Evolutionary conservation across 2,888 invertebrate species (phyloP).

Genomic region (Drosophila stalkeri): DNA sequence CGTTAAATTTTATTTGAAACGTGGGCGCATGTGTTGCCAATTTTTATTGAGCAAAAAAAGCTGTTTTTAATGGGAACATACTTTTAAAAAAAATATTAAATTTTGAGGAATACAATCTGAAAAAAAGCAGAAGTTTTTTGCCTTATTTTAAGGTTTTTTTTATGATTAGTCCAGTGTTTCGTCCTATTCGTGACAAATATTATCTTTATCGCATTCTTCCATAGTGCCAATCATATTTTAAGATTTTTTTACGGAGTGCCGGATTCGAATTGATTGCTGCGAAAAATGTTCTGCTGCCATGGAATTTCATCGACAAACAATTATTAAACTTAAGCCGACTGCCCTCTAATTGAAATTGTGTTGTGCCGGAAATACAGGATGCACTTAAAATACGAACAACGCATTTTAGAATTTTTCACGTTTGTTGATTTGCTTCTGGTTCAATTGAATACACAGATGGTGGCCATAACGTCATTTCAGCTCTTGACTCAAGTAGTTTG

Average conservation of each 20-base stretch:
- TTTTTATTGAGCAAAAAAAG: too few species aligned
- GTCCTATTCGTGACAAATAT: too few species aligned
- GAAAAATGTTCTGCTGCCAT: not conserved
- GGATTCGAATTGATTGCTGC: not conserved
- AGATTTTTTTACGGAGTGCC: not conserved
- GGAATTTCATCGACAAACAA: not conserved
- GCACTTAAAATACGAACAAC: not conserved
- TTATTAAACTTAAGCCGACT: not conserved
- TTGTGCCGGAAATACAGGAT: not conserved
- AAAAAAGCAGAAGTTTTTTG: too few species aligned
- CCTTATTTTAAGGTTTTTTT: too few species aligned
- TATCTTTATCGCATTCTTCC: too few species aligned
- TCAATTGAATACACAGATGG: conserved; percentile 1
- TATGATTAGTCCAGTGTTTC: too few species aligned
- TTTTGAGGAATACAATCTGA: too few species aligned
- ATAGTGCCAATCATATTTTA: too few species aligned
- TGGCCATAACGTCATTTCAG: not conserved
- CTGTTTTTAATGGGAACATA: too few species aligned
- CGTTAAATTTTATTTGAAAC: not conserved
- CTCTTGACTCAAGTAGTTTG: conserved; percentile 8
- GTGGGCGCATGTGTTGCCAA: not conserved
- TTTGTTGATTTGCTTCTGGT: not conserved
- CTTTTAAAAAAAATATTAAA: too few species aligned
- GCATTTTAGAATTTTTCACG: not conserved
- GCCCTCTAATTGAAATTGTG: not conserved